Evolutionary conservation across 2,113 vertebrate genomes (phyloP), one percentile per base, ranked within the genome.

Genomic region (Callospermophilus lateralis): DNA sequence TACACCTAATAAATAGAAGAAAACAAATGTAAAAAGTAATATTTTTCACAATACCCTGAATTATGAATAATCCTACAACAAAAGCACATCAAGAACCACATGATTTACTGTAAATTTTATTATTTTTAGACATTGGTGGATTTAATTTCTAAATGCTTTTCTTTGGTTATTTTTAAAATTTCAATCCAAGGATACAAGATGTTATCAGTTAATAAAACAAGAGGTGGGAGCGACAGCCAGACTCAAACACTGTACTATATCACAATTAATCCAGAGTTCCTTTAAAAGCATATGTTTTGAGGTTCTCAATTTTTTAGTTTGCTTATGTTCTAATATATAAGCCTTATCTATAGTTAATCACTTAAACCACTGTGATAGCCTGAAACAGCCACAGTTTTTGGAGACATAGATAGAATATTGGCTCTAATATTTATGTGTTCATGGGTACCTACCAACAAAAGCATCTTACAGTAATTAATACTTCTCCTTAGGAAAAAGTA

Each of bases 91-190:
- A 16, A 96, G 61, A 96, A 78, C 16, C 77, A 73, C 15, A 70
- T 67, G 15, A 94, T 81, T 97, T 85, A 34, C 8, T 97, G 63
- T 95, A 15, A 39, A 63, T 86, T 88, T 90, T 84, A 89, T 58
- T 93, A 81, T 51, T 93, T 97, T 97, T 93, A 94, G n/a, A 74
- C 24, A 85, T 1, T 77, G 78, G 8, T 91, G 11, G 74, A 86
- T 79, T 95, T 96, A 89, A 79, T n/a, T 89, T 95, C 65, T 86
- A 93, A 96, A 73, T 86, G 42, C 8, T 89, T 61, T 94, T 78
- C 45, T 93, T 42, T 93, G 39, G 72, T 84, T 81, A 79, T 68
- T 90, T 96, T 34, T n/a, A 74, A 80, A 91, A 37, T 39, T 97
- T 76, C 51, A 95, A 88, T 51, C 48, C 55, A 74, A 30, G 79